Evolutionary conservation across 2,113 vertebrate genomes (phyloP).

Genomic region (Cairina moschata): DNA sequence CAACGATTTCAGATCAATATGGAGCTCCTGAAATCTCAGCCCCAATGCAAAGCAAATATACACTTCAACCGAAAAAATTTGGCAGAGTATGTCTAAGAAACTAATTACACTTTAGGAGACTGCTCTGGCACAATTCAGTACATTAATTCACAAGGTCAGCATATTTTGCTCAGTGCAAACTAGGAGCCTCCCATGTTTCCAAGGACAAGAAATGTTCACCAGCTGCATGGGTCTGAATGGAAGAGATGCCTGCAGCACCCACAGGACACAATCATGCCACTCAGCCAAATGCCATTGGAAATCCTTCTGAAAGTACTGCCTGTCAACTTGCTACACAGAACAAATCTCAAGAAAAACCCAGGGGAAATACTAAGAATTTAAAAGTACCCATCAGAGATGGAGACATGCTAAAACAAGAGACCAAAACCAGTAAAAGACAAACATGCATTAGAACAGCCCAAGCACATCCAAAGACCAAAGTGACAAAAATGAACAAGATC

Average conservation of each 20-base stretch:
- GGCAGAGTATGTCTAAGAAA: neutral
- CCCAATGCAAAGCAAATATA: neutral
- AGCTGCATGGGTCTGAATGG: neutral
- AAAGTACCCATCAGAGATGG: neutral
- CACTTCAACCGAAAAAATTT: neutral
- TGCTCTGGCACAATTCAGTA: neutral
- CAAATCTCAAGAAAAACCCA: neutral
- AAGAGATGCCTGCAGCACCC: neutral
- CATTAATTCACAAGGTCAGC: neutral
- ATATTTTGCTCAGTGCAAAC: neutral
- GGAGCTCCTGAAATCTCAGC: neutral
- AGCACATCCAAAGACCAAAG: neutral
- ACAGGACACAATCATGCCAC: neutral
- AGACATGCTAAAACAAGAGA: neutral
- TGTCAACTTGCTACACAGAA: neutral
- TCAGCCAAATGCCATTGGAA: neutral
- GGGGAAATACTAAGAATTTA: neutral
- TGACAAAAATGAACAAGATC: neutral
- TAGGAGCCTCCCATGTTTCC: neutral
- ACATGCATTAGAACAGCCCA: neutral
- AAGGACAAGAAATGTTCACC: neutral
- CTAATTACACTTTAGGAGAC: neutral
- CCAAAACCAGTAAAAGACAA: neutral
- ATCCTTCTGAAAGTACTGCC: neutral
- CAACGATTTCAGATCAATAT: neutral